Evolutionary conservation across 2,113 vertebrate genomes (phyloP).

Genomic region (Thomomys bottae): DNA sequence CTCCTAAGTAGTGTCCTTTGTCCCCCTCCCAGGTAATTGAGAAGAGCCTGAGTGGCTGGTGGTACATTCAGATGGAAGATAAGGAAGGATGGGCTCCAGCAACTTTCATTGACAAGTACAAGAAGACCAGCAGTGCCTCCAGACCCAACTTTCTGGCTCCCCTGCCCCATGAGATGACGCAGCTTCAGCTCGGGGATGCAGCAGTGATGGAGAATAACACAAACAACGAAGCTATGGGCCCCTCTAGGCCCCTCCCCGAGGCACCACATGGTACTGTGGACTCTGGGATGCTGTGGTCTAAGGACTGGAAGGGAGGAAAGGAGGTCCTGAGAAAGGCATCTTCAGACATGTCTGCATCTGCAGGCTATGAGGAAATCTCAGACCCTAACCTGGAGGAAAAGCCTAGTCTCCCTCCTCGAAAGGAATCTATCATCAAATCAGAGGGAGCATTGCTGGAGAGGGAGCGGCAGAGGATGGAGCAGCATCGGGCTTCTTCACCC

Average conservation of each 20-base stretch:
- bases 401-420: conserved; percentile 94
- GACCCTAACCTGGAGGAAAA: conserved; percentile 90
- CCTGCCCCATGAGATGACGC: conserved; percentile 92
- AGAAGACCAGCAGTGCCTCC: conserved; percentile 95
- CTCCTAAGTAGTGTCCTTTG: not conserved
- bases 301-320: conserved; percentile 92
- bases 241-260: conserved; percentile 92
- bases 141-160: conserved; percentile 97
- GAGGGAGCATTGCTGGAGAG: conserved; percentile 89
- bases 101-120: conserved; percentile 98
- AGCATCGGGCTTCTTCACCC: conserved; percentile 89
- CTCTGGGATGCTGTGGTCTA: conserved; percentile 86
- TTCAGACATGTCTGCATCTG: conserved; percentile 72
- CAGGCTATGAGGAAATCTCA: conserved; percentile 86
- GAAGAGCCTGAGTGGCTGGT: conserved; percentile 98
- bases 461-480: conserved; percentile 87
- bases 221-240: conserved; percentile 86
- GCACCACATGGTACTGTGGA: conserved; percentile 88
- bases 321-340: conserved; percentile 79
- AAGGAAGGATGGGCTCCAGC: conserved; percentile 98
- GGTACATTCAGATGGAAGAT: conserved; percentile 99
- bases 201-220: conserved; percentile 45
- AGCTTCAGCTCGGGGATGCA: conserved; percentile 87
- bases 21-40: conserved; percentile 92
- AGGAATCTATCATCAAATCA: conserved; percentile 96